Evolutionary conservation across 2,888 invertebrate species (phyloP).

Genomic region (Eristalis arbustorum): DNA sequence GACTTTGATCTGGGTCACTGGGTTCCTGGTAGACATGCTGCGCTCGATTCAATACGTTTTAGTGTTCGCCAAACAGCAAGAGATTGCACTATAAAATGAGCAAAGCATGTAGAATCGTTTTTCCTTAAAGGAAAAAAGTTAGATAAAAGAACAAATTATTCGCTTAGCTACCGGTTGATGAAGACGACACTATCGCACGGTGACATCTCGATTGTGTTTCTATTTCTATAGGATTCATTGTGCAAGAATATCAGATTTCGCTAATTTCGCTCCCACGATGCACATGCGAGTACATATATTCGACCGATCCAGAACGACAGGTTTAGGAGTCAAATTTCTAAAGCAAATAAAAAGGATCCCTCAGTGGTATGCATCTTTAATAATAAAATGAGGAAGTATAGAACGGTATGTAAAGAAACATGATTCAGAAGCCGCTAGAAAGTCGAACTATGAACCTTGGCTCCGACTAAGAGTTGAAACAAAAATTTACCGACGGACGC

Average conservation of each 20-base stretch:
- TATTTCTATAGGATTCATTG: slow-evolving; percentile 30
- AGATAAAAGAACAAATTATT: slow-evolving; percentile 65
- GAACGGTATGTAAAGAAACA: slow-evolving; percentile 2
- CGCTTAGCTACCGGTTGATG: slow-evolving; percentile 63
- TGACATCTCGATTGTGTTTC: slow-evolving; percentile 45
- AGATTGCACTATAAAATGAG: slow-evolving; percentile 38
- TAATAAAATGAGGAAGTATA: neutral
- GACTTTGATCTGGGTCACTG: slow-evolving; percentile 73
- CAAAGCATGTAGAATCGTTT: slow-evolving; percentile 35
- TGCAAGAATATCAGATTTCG: slow-evolving; percentile 51
- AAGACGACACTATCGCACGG: slow-evolving; percentile 54
- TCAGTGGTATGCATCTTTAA: neutral
- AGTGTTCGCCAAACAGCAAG: slow-evolving; percentile 38
- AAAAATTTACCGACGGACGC: slow-evolving; percentile 51
- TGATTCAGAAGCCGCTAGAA: slow-evolving; percentile 44
- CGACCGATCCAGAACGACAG: slow-evolving; percentile 13
- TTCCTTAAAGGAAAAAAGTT: slow-evolving; percentile 34
- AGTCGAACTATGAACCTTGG: slow-evolving; percentile 18
- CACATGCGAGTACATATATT: neutral
- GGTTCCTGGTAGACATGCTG: slow-evolving; percentile 73
- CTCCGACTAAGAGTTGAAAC: slow-evolving; percentile 26
- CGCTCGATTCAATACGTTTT: slow-evolving; percentile 59
- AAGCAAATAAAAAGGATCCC: slow-evolving; percentile 9
- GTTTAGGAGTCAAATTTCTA: slow-evolving; percentile 52
- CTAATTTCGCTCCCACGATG: slow-evolving; percentile 66